phyloP scores from a whole-genome alignment of 2,113 vertebrate species.

The Cyprinodon tularosa region DNA sequence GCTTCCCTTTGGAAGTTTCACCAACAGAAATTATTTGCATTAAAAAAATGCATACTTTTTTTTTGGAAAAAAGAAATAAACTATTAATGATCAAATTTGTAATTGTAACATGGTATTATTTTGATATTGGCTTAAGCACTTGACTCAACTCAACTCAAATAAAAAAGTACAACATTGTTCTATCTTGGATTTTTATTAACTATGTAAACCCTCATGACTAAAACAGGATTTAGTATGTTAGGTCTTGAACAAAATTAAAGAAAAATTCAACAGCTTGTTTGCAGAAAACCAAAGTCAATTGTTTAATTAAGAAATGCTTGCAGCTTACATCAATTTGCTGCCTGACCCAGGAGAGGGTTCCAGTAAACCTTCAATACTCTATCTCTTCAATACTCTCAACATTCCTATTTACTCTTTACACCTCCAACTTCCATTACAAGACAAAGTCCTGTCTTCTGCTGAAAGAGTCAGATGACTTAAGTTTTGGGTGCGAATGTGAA shows the following conservation, averaged over 20 bases:
- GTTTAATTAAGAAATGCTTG: too few relatives aligned
- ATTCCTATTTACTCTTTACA: too few relatives aligned
- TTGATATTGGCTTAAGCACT: background rate
- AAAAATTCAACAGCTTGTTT: too few relatives aligned
- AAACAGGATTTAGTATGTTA: background rate
- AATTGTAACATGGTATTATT: background rate
- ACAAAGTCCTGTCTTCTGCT: too few relatives aligned
- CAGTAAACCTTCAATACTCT: too few relatives aligned
- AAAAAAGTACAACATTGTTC: background rate
- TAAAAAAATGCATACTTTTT: background rate
- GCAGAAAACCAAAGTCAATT: too few relatives aligned
- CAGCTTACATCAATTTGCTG: background rate
- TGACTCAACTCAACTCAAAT: background rate
- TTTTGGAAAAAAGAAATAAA: background rate
- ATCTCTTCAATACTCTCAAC: too few relatives aligned
- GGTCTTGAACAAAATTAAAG: background rate
- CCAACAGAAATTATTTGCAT: background rate
- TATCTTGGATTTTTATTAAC: background rate
- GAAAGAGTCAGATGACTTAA: too few relatives aligned
- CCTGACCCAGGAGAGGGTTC: background rate
- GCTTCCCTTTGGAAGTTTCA: background rate
- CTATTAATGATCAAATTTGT: background rate
- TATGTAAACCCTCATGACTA: constrained; percentile 1
- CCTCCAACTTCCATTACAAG: too few relatives aligned
- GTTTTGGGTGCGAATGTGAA: too few relatives aligned